A percentile compares a stretch with the other conserved stretches of the same genome.
phyloP scores from a whole-genome alignment of 1,140 invertebrate species.

The Prorops nasuta region DNA sequence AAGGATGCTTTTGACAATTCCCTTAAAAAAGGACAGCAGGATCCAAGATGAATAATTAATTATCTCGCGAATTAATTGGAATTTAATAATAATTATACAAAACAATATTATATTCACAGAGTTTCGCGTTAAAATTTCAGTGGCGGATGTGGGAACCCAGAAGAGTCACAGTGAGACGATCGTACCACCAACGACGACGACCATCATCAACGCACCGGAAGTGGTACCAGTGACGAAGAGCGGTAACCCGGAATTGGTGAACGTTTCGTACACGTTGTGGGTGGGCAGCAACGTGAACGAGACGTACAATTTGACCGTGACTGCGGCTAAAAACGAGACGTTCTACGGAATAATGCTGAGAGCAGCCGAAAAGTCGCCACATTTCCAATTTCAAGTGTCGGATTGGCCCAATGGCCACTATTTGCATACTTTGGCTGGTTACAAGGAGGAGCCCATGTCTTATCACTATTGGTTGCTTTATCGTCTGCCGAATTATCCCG shows the following conservation, averaged over 20 bases:
- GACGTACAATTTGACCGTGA: slow-evolving; percentile 68
- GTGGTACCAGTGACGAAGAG: slow-evolving; percentile 11
- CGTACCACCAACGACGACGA: slow-evolving; percentile 22
- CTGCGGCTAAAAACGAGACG: slow-evolving; percentile 72
- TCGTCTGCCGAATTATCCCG: slow-evolving; percentile 71
- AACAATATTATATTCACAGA: too few species aligned
- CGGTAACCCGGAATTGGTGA: slow-evolving; percentile 52
- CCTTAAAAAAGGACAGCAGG: too few species aligned
- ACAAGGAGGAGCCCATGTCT: slow-evolving; percentile 81
- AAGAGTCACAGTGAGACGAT: slow-evolving; percentile 35
- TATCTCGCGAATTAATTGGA: too few species aligned
- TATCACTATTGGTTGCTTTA: slow-evolving; percentile 88
- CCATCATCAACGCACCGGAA: slow-evolving; percentile 24
- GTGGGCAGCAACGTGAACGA: slow-evolving; percentile 79
- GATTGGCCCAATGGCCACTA: slow-evolving; percentile 90
- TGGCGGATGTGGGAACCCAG: slow-evolving; percentile 3
- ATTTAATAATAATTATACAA: too few species aligned
- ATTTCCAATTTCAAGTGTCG: slow-evolving; percentile 70
- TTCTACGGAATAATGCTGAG: slow-evolving; percentile 84
- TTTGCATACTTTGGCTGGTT: slow-evolving; percentile 82
- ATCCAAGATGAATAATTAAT: too few species aligned
- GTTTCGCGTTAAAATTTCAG: too few species aligned
- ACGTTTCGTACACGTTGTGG: slow-evolving; percentile 82
- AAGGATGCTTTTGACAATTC: too few species aligned
- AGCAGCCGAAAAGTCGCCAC: slow-evolving; percentile 73